Conservation (phyloP, 2,113 vertebrate genomes). For the Heliornis fulica region DNA sequence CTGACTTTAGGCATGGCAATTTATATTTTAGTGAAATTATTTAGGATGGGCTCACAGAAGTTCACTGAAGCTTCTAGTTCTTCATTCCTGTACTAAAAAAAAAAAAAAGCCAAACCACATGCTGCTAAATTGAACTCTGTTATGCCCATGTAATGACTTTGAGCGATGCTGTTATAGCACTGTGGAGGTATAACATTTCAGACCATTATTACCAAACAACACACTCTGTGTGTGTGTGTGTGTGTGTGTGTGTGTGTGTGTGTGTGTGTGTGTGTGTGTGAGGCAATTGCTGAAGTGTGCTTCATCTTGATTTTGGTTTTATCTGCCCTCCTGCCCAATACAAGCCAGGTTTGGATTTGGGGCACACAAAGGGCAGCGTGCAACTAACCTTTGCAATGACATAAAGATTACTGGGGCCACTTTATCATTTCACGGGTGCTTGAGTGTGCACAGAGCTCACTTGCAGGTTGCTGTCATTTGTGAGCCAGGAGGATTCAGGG, state of each 20-base stretch:
- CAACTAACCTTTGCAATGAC: background rate
- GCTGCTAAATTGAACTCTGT: background rate
- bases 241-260: accelerated
- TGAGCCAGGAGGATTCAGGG: background rate
- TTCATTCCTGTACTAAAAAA: background rate
- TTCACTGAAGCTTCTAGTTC: background rate
- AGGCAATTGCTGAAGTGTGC: background rate
- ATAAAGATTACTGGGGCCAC: background rate
- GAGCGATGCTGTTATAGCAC: background rate
- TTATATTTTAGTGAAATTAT: background rate
- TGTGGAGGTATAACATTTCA: background rate
- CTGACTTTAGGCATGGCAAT: background rate
- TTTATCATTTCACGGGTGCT: background rate
- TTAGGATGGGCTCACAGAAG: background rate
- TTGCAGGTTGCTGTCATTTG: background rate
- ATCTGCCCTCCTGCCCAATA: background rate
- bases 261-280: background rate
- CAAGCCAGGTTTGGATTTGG: background rate
- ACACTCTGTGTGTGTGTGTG: accelerated
- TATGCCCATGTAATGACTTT: background rate
- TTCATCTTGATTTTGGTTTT: background rate
- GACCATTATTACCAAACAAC: background rate
- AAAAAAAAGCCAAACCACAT: background rate
- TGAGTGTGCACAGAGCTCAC: background rate
- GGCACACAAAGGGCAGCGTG: background rate